Evolutionary conservation across 2,113 vertebrate genomes (phyloP).

Genomic region (Grammomys surdaster): DNA sequence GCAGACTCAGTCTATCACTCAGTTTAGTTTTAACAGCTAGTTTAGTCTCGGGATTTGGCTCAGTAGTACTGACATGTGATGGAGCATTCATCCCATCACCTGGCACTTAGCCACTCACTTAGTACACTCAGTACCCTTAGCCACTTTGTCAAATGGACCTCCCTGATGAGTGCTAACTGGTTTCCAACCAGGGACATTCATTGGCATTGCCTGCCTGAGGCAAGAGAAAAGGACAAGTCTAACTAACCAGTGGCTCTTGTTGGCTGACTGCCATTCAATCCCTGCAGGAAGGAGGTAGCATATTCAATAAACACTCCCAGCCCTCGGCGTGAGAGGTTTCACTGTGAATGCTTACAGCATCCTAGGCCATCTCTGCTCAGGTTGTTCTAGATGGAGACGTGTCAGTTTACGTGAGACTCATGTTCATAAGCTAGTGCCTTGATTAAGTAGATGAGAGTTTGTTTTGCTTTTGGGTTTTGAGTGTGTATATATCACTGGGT

Average conservation of each 20-base stretch:
- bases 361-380: background rate
- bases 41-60: background rate
- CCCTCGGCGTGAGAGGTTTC: no score
- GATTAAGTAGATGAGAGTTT: background rate
- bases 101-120: background rate
- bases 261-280: background rate
- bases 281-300: background rate
- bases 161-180: background rate
- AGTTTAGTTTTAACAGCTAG: background rate
- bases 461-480: background rate
- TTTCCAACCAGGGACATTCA: background rate
- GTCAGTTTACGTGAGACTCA: background rate
- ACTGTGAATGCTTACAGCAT: background rate
- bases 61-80: background rate
- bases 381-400: background rate
- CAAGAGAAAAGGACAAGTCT: background rate
- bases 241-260: background rate
- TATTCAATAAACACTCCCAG: background rate
- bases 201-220: background rate
- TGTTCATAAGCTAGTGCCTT: background rate
- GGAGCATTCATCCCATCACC: background rate
- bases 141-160: background rate
- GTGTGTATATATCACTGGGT: background rate
- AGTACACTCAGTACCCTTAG: background rate
- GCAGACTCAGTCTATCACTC: background rate